phyloP scores from a whole-genome alignment of 2,888 invertebrate species.

The Tetragonisca angustula region DNA sequence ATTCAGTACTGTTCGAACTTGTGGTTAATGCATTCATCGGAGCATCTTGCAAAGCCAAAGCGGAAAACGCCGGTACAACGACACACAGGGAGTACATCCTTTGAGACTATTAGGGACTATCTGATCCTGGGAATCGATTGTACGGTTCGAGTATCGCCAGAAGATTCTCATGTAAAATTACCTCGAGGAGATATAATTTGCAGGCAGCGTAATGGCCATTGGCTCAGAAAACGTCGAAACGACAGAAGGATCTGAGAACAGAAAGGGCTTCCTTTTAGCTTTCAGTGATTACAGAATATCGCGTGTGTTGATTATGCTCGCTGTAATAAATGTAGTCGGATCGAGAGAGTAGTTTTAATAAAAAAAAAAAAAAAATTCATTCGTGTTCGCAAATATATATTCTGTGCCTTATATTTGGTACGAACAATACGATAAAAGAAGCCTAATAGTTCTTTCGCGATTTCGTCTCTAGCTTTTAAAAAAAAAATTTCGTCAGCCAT shows the following conservation, averaged over 20 bases:
- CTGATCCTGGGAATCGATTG: slow-evolving; percentile 47
- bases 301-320: background rate
- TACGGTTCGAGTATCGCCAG: slow-evolving; percentile 15
- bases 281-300: background rate
- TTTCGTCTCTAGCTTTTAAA: no score
- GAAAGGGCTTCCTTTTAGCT: background rate
- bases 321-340: no score
- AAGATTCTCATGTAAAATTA: slow-evolving; percentile 2
- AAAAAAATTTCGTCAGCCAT: no score
- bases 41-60: slow-evolving; percentile 25
- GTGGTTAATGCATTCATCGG: slow-evolving; percentile 44
- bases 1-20: background rate
- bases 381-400: no score
- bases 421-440: no score
- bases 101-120: slow-evolving; percentile 55
- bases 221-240: background rate
- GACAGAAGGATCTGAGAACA: background rate
- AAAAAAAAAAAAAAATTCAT: no score
- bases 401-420: no score
- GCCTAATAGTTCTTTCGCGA: no score
- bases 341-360: no score
- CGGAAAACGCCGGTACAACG: background rate
- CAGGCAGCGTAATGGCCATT: background rate
- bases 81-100: slow-evolving; percentile 9
- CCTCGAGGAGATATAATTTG: background rate